A percentile compares a stretch with the other conserved stretches of the same genome.
Evolutionary conservation across 2,797 vertebrate genomes (phyloP).

Genomic region (Arnoldichthys spilopterus): DNA sequence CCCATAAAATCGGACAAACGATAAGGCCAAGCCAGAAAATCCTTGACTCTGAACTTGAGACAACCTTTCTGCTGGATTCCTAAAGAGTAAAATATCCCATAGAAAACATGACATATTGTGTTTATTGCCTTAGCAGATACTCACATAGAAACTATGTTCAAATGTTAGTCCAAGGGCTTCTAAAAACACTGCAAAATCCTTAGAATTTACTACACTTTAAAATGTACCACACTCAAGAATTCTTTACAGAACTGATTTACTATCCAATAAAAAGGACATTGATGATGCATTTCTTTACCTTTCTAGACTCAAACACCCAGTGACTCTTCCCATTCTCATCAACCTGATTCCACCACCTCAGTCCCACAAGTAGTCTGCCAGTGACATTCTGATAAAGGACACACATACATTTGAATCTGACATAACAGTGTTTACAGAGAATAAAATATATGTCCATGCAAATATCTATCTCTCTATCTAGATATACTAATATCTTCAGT

Average conservation of each 20-base stretch:
- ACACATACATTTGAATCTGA: background rate
- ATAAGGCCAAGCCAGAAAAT: conserved; percentile 94
- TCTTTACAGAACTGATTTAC: no score
- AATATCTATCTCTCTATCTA: no score
- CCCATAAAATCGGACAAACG: conserved; percentile 89
- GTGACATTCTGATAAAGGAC: conserved; percentile 85
- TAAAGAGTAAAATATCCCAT: conserved; percentile 58
- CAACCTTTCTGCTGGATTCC: conserved; percentile 59
- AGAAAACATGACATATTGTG: background rate
- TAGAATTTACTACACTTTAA: no score
- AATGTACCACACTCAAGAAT: no score
- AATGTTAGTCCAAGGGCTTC: no score
- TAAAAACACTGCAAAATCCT: no score
- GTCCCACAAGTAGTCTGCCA: conserved; percentile 90
- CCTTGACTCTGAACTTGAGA: conserved; percentile 83
- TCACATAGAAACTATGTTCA: no score
- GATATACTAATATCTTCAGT: no score
- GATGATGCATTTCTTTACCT: conserved; percentile 73
- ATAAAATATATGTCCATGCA: background rate
- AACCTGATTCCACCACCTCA: conserved; percentile 97
- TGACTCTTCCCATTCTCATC: conserved; percentile 89
- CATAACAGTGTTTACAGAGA: background rate
- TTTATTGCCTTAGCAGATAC: background rate
- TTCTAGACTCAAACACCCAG: conserved; percentile 92
- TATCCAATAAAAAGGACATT: background rate